A percentile compares a stretch with the other conserved stretches of the same genome.
Evolutionary conservation across 92 coral and sea anemone genomes (phyloP).

Genomic region (Isaurus tuberculatus): DNA sequence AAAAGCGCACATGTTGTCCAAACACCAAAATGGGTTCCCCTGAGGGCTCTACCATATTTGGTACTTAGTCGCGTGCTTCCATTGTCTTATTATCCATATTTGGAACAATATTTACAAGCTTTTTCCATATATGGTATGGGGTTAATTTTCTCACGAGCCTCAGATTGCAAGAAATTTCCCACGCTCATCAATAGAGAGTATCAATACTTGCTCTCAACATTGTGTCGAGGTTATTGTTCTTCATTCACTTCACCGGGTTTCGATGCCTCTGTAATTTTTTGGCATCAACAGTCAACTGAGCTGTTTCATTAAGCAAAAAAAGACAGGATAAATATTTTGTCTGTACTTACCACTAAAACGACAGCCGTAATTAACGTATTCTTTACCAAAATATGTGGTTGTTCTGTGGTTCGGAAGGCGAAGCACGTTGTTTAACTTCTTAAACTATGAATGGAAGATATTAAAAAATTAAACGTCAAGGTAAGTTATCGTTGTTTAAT

Average conservation of each 20-base stretch:
- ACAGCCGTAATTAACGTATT: slow-evolving; percentile 18
- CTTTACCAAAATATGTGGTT: slow-evolving; percentile 24
- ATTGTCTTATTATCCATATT: slow-evolving; percentile 79
- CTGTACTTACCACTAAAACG: slow-evolving; percentile 1
- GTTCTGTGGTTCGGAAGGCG: slow-evolving; percentile 8
- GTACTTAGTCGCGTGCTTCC: slow-evolving; percentile 88
- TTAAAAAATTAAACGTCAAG: slow-evolving; percentile 13
- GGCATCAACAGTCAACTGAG: slow-evolving; percentile 27
- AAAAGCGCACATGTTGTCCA: slow-evolving; percentile 86
- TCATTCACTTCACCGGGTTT: slow-evolving; percentile 65
- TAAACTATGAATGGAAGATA: slow-evolving; percentile 35
- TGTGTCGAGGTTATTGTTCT: slow-evolving; percentile 78
- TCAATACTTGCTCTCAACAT: slow-evolving; percentile 67
- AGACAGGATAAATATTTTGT: slow-evolving; percentile 1
- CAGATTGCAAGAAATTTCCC: slow-evolving; percentile 97
- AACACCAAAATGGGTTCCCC: slow-evolving; percentile 52
- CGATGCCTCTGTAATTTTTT: slow-evolving; percentile 53
- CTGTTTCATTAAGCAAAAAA: slow-evolving; percentile 37
- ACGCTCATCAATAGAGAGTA: slow-evolving; percentile 80
- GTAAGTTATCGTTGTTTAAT: slow-evolving; percentile 11
- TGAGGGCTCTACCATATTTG: slow-evolving; percentile 70
- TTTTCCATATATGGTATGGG: slow-evolving; percentile 90
- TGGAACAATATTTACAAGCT: slow-evolving; percentile 85
- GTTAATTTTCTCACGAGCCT: slow-evolving; percentile 98
- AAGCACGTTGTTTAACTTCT: slow-evolving; percentile 33